Evolutionary conservation across 2,797 vertebrate species (phyloP), one percentile per base, ranked within the genome.

Genomic region (Chelon labrosus): DNA sequence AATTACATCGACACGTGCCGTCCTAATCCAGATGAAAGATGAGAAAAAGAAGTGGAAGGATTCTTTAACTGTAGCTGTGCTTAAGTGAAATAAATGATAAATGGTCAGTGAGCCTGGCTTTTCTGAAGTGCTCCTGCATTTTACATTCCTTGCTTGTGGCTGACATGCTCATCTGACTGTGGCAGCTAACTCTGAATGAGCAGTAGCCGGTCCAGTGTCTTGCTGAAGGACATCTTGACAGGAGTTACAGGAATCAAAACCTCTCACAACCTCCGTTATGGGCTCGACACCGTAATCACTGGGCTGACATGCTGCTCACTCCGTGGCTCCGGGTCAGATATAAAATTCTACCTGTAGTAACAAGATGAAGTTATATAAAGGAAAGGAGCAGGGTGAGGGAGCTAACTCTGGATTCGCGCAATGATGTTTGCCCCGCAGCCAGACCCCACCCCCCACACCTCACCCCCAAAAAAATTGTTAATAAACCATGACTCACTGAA

Each of bases 401-500:
- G 64, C 75, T 51, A 84, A 87, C 75, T 82, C 87, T 77, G 41
- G 66, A 88, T 82, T 88, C 72, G 50, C 55, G 51, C 67, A 62
- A 55, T 58, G 63, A 73, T 82, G 76, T 73, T 71, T 50, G 85
- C 84, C 73, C 79, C 10, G 1, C 31, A 35, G 31, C 6, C 31
- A 35, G 31, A 74, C 80, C 79, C 72, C 79, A 70, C 49, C 22
- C 42, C 27, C 16, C 42, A 16, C 25, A 1, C 25, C 3, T 27
- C 25, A 27, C 25, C 25, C 25, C 19, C 35, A 59, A 56, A 51
- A 35, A 53, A 52, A 0, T 5, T 27, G 22, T 87, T 71, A 85
- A 90, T 88, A 86, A 90, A 86, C 50, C 60, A 78, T 77, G 71
- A 88, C 49, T 85, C 79, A 60, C 57, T 76, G 75, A 80, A 88